Evolutionary conservation across 2,888 invertebrate species (phyloP), one percentile per base, ranked within the genome.

Genomic region (Papilio elwesi): DNA sequence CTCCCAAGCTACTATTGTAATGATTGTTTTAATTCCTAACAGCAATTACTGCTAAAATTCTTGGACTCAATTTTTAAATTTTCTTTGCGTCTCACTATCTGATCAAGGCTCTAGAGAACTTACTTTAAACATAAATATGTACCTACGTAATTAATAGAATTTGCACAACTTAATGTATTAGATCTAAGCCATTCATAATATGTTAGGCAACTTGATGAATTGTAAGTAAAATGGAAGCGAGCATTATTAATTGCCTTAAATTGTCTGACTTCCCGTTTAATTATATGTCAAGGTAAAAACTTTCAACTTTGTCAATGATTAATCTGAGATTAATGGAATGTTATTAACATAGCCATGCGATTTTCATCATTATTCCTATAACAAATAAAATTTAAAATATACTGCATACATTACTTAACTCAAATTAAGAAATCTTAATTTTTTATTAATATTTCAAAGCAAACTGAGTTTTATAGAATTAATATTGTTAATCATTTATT

Each of bases 271-370:
- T 68, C 68, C 67, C 26, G 55, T 57, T 72, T 53, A 64, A 64
- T 72, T 64, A 64, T 68, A 64, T 68, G 72, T 72, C 72, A 72
- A 72, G 72, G 72, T 55, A 36, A 72, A 72, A 48, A 72, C 72
- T 72, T 72, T 68, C 72, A 72, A 72, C 63, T 15, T 64, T 51
- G 64, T 51, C 36, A 64, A 49, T 49, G 15, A 71, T 71, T 63
- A 51, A 64, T 49, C 38, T 48, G 47, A 62, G 48, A 13, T 48
- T 68, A 71, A 71, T 68, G 13, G 62, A 53, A 16, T 36, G 64
- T 9, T 15, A 6, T 49, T 16, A 11, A 57, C 38, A 10, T 12
- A 10, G 6, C 12, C 16, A 15, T 49, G 70, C 67, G 47, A 62
- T 67, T 62, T 36, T 57, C 52, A 10, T 53, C 43, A 9, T 67